A percentile compares a stretch with the other conserved stretches of the same genome.
Conservation (phyloP, 2,797 vertebrate genomes). For the Hypotaenidia philippensis region DNA sequence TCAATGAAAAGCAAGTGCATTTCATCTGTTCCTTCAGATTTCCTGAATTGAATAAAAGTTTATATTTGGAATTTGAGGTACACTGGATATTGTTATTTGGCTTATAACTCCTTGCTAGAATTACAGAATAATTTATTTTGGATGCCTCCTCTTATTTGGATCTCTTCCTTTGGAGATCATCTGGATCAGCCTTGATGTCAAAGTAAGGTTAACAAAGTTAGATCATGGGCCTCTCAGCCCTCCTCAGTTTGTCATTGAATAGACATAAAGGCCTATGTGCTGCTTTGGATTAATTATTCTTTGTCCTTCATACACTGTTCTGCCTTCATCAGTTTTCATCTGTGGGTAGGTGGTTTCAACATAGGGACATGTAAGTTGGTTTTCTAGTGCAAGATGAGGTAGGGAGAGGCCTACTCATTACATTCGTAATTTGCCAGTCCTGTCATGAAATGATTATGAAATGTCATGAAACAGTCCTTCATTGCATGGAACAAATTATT, state of each 20-base stretch:
- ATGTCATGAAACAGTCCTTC: not conserved
- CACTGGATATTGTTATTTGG: not conserved
- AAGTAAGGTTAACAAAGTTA: not conserved
- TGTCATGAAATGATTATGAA: not conserved
- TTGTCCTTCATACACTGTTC: not conserved
- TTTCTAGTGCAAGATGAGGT: not conserved
- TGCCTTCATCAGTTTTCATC: not conserved
- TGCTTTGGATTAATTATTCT: not conserved
- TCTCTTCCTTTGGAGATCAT: not conserved
- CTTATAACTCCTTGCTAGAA: not conserved
- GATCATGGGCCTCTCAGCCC: not conserved
- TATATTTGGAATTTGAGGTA: not conserved
- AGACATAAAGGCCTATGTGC: not conserved
- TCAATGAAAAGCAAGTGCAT: not conserved
- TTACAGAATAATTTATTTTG: not conserved
- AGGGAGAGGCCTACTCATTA: not conserved
- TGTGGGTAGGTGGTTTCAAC: not conserved
- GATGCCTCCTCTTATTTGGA: not conserved
- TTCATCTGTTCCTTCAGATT: not conserved
- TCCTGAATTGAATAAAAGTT: not conserved
- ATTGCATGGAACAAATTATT: not conserved
- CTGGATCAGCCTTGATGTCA: not conserved
- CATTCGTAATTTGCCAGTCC: not conserved
- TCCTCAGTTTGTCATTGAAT: not conserved
- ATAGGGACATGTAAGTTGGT: not conserved